Evolutionary conservation across 1,140 invertebrate genomes (phyloP), one percentile per base, ranked within the genome.

Genomic region (Grapholita molesta): DNA sequence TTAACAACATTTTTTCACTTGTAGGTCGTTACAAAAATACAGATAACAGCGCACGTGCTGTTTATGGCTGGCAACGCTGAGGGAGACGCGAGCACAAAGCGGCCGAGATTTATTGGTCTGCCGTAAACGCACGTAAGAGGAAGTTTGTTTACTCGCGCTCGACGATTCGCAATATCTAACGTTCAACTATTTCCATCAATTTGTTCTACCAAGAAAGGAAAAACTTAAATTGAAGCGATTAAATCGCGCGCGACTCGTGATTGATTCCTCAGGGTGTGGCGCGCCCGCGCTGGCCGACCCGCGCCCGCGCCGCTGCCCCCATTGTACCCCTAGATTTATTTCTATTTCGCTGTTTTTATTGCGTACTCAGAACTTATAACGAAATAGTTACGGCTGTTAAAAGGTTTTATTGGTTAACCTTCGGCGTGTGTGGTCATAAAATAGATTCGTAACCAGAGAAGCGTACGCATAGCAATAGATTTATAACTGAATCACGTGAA

Each of bases 381-480:
- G 88, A 90, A 91, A 91, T 89, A 91, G 86, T 90, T 90, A 89
- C 88, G 88, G 82, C 86, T 90, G 89, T 91, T 90, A 91, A 91
- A 89, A 89, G 89, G 85, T 91, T 91, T 91, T 91, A 91, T 91
- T 90, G 87, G 89, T 90, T 90, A 89, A 90, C 88, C 88, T 91
- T 91, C 83, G 88, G 84, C 83, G 85, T 88, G 83, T 83, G 84
- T 79, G 84, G 85, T 82, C 85, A 88, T 91, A 91, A 90, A 91
- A 91, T 90, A 88, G 84, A 89, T 91, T 88, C 86, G 85, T 84
- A 87, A 89, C 85, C 86, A 85, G 89, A 90, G 86, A 82, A 86
- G 80, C 83, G 83, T 85, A 86, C 84, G 81, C 86, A 84, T 84
- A 80, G 69, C 77, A 78, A 77, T 83, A 84, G 83, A 87, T 89